Percentiles rank a stretch among this genome's conserved stretches.
Conservation (phyloP, 2,113 vertebrate species). For the Meriones unguiculatus region DNA sequence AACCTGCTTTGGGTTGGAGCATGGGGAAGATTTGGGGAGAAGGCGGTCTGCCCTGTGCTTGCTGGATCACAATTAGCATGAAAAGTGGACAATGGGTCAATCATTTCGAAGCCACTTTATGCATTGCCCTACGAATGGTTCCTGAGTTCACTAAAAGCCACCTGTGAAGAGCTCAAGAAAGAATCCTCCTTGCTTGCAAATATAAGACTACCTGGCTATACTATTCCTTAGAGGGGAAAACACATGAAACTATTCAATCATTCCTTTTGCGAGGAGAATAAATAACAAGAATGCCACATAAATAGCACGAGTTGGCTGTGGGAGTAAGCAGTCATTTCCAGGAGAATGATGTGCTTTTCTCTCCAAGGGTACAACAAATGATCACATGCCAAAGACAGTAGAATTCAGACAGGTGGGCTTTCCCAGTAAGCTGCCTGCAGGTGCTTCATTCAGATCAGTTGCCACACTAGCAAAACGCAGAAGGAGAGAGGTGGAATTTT, state of each 20-base stretch:
- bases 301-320: slow-evolving; percentile 80
- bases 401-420: slow-evolving; percentile 79
- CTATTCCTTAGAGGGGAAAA: slow-evolving; percentile 65
- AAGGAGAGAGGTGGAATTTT: slow-evolving; percentile 54
- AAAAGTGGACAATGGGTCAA: slow-evolving; percentile 33
- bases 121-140: slow-evolving; percentile 26
- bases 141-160: slow-evolving; percentile 45
- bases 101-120: slow-evolving; percentile 47
- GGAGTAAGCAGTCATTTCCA: slow-evolving; percentile 75
- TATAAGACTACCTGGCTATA: not conserved
- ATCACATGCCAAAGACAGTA: slow-evolving; percentile 80
- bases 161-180: slow-evolving; percentile 68
- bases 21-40: not conserved
- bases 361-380: slow-evolving; percentile 42
- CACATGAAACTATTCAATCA: slow-evolving; percentile 71
- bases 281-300: slow-evolving; percentile 82
- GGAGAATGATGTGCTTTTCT: slow-evolving; percentile 76
- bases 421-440: slow-evolving; percentile 67
- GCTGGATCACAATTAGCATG: not conserved
- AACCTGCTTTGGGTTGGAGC: not conserved
- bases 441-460: slow-evolving; percentile 64
- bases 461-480: slow-evolving; percentile 64
- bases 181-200: slow-evolving; percentile 69
- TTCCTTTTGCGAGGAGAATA: slow-evolving; percentile 71
- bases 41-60: not conserved